phyloP scores from a whole-genome alignment of 2,113 vertebrate species.

The Phocoena sinus region DNA sequence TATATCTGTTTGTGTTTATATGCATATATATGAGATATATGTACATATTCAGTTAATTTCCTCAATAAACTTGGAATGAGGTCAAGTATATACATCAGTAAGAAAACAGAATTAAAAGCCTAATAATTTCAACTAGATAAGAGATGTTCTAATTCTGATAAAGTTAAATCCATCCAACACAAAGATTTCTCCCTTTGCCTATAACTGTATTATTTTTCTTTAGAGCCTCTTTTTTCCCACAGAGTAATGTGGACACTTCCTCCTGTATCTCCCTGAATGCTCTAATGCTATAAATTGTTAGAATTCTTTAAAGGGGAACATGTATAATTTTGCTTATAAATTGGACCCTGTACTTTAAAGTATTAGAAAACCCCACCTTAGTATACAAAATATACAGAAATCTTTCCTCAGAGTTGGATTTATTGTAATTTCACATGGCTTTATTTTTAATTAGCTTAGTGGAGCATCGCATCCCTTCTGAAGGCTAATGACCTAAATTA shows the following conservation, averaged over 20 bases:
- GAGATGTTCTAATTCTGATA: background rate
- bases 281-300: background rate
- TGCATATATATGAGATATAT: background rate
- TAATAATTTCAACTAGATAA: background rate
- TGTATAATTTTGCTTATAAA: background rate
- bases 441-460: background rate
- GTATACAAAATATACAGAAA: background rate
- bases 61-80: background rate
- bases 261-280: background rate
- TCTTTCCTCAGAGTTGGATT: background rate
- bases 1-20: background rate
- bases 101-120: background rate
- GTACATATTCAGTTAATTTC: background rate
- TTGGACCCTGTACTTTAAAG: background rate
- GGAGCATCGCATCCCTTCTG: background rate
- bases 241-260: background rate
- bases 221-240: background rate
- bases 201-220: background rate
- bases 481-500: background rate
- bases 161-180: background rate
- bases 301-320: background rate
- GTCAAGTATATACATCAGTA: background rate
- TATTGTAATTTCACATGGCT: background rate
- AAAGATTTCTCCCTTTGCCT: background rate
- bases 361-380: background rate